A percentile compares a stretch with the other conserved stretches of the same genome.
Evolutionary conservation across 1,140 invertebrate genomes (phyloP).

Genomic region (Aphis craccivora): DNA sequence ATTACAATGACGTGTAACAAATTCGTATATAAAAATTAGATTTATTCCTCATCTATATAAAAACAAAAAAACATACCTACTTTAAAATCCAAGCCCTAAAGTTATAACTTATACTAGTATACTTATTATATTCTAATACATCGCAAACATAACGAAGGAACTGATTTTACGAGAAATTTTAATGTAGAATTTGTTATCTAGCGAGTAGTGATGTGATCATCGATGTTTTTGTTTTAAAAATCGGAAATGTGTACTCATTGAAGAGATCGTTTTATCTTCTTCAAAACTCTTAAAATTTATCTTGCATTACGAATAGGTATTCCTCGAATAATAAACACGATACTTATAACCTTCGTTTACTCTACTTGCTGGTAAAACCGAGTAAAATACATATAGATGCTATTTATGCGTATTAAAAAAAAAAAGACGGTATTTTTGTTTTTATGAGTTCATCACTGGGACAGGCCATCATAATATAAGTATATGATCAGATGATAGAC

Average conservation of each 20-base stretch:
- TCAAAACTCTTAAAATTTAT: background rate
- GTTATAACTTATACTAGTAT: no score
- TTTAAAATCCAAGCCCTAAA: no score
- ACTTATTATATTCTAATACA: no score
- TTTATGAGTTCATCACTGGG: no score
- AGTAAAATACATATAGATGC: background rate
- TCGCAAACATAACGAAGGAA: no score
- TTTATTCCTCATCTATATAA: no score
- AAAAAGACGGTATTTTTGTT: background rate
- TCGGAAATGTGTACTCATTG: background rate
- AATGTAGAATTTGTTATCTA: no score
- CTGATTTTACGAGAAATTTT: no score
- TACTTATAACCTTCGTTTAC: background rate
- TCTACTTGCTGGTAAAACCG: background rate
- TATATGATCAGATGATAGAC: background rate
- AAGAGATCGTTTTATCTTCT: background rate
- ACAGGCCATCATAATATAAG: background rate
- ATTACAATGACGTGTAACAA: no score
- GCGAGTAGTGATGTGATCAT: no score
- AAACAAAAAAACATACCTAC: no score
- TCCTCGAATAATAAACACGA: background rate
- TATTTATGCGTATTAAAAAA: background rate
- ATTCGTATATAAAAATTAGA: no score
- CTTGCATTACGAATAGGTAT: background rate
- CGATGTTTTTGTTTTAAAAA: background rate